Base-by-base conservation (phyloP, 2,113 vertebrate species). In the Pitta sordida region DNA sequence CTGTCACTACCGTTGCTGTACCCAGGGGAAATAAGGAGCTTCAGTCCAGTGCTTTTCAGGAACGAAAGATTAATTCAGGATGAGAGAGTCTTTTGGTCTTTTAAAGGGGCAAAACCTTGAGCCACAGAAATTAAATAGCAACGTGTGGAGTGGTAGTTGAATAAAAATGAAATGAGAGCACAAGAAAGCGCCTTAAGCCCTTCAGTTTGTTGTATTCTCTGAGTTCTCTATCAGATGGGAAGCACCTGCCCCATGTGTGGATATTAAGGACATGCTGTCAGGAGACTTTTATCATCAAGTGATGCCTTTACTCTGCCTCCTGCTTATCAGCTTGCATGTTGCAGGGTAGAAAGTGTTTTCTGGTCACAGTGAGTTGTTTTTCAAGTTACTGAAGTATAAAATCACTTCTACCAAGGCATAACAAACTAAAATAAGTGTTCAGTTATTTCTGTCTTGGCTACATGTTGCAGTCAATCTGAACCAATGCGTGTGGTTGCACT, bases 11-110 rank as follows among this genome's bases (percentile, higher is more conserved):
- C 43, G 39, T 67, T 41, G 51, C 46, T 65, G 27, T 70, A 70
- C 51, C 63, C 19, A 10, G 74, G 70, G 49, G 87, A 92, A 82
- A 48, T 75, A 75, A 79, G 78, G 82, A 48, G 84, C 59, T 85
- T 83, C 63, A 94, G 52, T 48, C 64, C 56, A 63, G 43, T 58
- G 79, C 82, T 79, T 94, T 96, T 89, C 74, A 88, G 74, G 82
- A 94, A 88, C 63, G 68, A 63, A 60, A 88, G 78, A 71, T 92
- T 83, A 86, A 80, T 74, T 73, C 39, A 41, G 78, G 58, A 62
- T 32, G 22, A 83, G 44, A 62, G 70, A 69, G 37, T 29, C 63
- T 87, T 69, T 90, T 83, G n/a, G 69, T 15, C 43, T 88, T 65
- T 56, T 81, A 86, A 91, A 82, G 76, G 37, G 67, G 44, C 70